Base-by-base conservation (phyloP, 2,113 vertebrate species). In the Siniperca knerii region DNA sequence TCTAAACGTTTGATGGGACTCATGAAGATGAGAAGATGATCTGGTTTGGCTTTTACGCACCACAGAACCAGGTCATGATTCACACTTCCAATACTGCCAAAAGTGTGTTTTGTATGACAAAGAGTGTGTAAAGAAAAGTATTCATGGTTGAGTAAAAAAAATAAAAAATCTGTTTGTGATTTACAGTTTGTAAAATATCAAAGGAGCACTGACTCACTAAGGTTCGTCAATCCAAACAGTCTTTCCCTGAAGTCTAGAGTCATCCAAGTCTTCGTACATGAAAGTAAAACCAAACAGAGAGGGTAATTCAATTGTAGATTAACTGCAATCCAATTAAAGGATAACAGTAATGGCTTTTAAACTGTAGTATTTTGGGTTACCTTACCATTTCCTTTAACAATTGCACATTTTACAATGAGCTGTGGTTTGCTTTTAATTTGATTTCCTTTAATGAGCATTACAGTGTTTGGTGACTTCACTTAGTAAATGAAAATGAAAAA, bases 381-480 rank as follows among this genome's bases (percentile, higher is more conserved):
- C 87, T 93, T 79, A 83, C 75, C 78, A 57, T 93, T 95, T 93
- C 83, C 74, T 86, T 92, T 89, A 86, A 93, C 86, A 91, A 90
- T 82, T 89, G 90, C 93, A 95, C 92, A 95, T 94, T 93, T 90
- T 92, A 87, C 80, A 92, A 90, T 74, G 69, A 92, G 88, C 88
- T 90, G 94, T 94, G 90, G 79, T 93, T 90, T 88, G 89, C 90
- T 90, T 95, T 93, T 68, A 75, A 85, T 94, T 93, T 92, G 77
- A 83, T 89, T 95, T 94, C 87, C 65, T 94, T 93, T 89, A 78
- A 93, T 79, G 84, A 93, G 84, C 93, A 93, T 94, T 91, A 87
- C 84, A 87, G 92, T 95, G 94, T 95, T 95, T 95, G 92, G 94
- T 95, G 94, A 94, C 88, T 92, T 93, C 94, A 94, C 92, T 93